These are phyloP conservation scores for Smutsia temminckii DNA, from an alignment of 2,797 vertebrate genomes.

Conservation along the genomic window DNA sequence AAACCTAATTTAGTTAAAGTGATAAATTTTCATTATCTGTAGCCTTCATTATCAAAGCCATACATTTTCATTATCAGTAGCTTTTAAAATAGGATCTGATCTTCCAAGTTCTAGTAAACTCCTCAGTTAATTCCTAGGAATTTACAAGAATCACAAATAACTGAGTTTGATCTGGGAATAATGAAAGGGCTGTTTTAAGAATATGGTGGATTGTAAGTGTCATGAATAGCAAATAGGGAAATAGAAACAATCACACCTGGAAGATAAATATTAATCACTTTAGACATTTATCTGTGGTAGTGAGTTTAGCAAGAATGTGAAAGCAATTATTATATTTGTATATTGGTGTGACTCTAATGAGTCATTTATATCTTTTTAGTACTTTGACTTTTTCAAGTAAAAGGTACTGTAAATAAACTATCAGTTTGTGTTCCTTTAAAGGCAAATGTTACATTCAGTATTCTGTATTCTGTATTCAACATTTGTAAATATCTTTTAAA, in stretches of 20 bases:
- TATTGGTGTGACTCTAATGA: background rate
- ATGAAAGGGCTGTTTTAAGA: conserved; percentile 1
- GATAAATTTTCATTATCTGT: background rate
- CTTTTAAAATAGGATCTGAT: background rate
- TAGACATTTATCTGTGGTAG: conserved; percentile 1
- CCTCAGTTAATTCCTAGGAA: conserved; percentile 22
- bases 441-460: background rate
- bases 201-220: background rate
- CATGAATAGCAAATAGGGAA: background rate
- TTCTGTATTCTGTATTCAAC: background rate
- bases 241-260: conserved; percentile 26
- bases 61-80: background rate
- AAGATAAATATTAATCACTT: conserved; percentile 39
- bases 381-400: conserved; percentile 46
- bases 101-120: background rate
- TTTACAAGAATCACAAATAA: background rate
- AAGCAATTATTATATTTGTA: background rate
- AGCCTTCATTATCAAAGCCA: background rate
- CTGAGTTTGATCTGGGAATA: conserved; percentile 17
- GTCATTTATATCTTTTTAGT: background rate
- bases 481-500: conserved; percentile 44
- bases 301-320: background rate
- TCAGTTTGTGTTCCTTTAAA: conserved; percentile 31
- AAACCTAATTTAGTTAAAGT: background rate
- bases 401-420: background rate